Base-by-base conservation (phyloP, 2,113 vertebrate species). In the Okapia johnstoni region DNA sequence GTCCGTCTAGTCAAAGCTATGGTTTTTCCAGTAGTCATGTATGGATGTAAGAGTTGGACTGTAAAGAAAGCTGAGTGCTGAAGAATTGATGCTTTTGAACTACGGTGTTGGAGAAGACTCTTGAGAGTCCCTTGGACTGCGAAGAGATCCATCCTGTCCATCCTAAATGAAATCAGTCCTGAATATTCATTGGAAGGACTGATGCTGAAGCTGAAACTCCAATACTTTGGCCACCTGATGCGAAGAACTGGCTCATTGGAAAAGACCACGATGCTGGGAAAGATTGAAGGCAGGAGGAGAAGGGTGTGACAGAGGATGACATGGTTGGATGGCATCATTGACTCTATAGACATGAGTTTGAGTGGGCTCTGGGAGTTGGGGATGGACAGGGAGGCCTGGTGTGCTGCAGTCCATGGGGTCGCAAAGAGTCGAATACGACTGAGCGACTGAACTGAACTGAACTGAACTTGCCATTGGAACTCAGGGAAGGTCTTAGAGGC, bases 61-160 rank as follows among this genome's bases (percentile, higher is more conserved):
- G 1, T 36, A 6, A 70, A 70, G n/a, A 70, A 70, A 23, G 19
- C n/a, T 70, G n/a, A 70, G 5, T 0, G 0, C n/a, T 0, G 0
- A 70, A 23, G 66, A 40, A 40, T 12, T 36, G 19, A 70, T 70
- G n/a, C n/a, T 70, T 70, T 70, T 40, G 66, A 70, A 40, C 9
- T 70, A 0, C 40, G 66, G n/a, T 40, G 5, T 6, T 70, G 66
- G n/a, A 70, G 9, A 40, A 70, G n/a, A 70, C 19, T 70, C 66
- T 36, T 36, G 66, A 70, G n/a, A 36, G 19, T 70, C 19, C 10
- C 66, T 70, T 70, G n/a, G 10, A 70, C 19, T 40, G 10, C 10
- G 40, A 40, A 21, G 19, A 40, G 16, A 63, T 17, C 30, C 7
- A 17, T 17, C 15, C 33, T 19, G 33, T 66, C 33, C 33, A 66